phyloP scores from a whole-genome alignment of 2,113 vertebrate genomes.

The Pantherophis guttatus region DNA sequence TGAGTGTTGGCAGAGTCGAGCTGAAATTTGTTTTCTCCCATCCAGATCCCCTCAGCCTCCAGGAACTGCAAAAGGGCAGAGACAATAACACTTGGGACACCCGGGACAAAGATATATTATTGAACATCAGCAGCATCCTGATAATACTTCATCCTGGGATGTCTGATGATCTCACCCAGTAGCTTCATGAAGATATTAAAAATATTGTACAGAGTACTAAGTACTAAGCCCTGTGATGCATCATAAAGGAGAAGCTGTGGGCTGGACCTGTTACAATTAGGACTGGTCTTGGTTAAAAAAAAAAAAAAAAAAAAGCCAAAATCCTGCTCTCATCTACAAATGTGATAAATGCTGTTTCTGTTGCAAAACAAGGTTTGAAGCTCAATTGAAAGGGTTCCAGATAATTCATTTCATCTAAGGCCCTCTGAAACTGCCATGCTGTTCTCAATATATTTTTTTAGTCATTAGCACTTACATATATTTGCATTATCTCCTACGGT shows the following conservation, averaged over 20 bases:
- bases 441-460: neutral
- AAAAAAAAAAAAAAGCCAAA: neutral
- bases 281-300: neutral
- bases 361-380: neutral
- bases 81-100: neutral
- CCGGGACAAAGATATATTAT: neutral
- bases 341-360: neutral
- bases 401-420: neutral
- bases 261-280: neutral
- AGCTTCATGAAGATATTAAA: neutral
- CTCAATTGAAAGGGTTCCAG: neutral
- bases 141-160: neutral
- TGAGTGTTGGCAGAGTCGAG: neutral
- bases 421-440: neutral
- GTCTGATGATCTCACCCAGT: neutral
- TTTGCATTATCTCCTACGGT: neutral
- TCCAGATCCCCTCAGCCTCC: neutral
- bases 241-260: neutral
- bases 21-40: neutral
- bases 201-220: neutral
- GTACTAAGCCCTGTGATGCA: neutral
- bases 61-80: neutral
- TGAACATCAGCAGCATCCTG: neutral
- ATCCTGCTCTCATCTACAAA: neutral
- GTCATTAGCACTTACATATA: fast-evolving